phyloP scores from a whole-genome alignment of 2,797 vertebrate genomes.

The Labeo calbasu region DNA sequence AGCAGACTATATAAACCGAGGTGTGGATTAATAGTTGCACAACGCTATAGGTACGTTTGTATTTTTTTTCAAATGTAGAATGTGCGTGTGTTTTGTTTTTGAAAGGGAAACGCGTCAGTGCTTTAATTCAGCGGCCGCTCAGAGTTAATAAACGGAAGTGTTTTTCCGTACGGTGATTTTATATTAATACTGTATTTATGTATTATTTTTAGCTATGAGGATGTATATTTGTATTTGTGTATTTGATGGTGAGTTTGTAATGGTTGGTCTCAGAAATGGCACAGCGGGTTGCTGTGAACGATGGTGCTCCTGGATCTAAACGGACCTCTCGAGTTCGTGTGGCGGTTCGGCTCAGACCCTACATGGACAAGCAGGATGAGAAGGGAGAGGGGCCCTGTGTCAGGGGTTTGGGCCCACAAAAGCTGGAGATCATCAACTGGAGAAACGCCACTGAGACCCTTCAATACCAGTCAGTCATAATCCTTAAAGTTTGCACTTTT shows the following conservation, averaged over 20 bases:
- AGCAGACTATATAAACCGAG: too few species aligned
- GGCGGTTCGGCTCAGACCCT: constrained; percentile 86
- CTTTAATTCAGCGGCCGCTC: background rate
- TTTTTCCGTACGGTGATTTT: background rate
- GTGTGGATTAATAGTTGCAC: background rate
- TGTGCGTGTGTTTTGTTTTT: background rate
- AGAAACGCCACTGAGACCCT: constrained; percentile 88
- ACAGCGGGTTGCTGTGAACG: constrained; percentile 69
- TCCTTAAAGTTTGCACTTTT: background rate
- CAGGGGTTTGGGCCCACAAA: constrained; percentile 81
- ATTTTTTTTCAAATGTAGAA: background rate
- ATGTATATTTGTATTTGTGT: background rate
- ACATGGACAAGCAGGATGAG: constrained; percentile 74
- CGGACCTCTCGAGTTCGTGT: constrained; percentile 82
- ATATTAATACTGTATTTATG: background rate
- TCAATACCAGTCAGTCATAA: constrained; percentile 86
- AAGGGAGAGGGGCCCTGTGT: constrained; percentile 80
- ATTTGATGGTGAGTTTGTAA: background rate
- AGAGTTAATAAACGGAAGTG: too few species aligned
- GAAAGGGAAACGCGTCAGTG: background rate
- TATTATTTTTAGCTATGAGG: background rate
- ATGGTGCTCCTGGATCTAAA: constrained; percentile 62
- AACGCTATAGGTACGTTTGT: background rate
- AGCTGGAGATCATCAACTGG: constrained; percentile 88
- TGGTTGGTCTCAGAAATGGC: constrained; percentile 69